Conservation (phyloP, 2,888 invertebrate species). For the Orthosia cruda region DNA sequence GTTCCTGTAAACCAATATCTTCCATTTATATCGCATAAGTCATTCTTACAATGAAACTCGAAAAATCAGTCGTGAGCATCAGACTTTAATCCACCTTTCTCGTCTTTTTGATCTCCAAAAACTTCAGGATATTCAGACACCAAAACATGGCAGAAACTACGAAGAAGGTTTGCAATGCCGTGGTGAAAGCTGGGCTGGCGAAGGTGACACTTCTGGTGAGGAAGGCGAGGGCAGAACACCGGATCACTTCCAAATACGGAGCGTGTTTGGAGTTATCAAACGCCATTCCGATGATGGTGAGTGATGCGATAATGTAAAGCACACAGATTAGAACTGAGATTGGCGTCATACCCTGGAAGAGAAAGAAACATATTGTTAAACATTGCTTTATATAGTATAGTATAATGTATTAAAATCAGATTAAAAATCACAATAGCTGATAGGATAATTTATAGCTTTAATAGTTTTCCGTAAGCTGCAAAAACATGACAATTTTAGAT, state of each 20-base stretch:
- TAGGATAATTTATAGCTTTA: neutral
- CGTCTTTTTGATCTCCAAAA: slow-evolving; percentile 91
- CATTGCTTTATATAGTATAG: neutral
- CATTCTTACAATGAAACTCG: slow-evolving; percentile 18
- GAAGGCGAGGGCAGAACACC: slow-evolving; percentile 93
- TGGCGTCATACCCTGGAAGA: slow-evolving; percentile 92
- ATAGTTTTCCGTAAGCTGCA: neutral
- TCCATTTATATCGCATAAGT: slow-evolving; percentile 21
- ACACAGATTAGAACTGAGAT: slow-evolving; percentile 92
- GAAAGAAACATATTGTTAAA: neutral
- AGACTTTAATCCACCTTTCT: slow-evolving; percentile 61
- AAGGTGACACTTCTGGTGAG: slow-evolving; percentile 84
- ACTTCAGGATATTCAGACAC: slow-evolving; percentile 92
- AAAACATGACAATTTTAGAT: neutral
- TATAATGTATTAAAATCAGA: too few species aligned
- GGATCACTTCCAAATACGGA: slow-evolving; percentile 92
- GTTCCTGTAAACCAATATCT: slow-evolving; percentile 8
- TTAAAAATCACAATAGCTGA: neutral
- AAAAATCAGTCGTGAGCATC: slow-evolving; percentile 50
- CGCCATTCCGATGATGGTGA: slow-evolving; percentile 94
- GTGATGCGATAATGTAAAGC: slow-evolving; percentile 93
- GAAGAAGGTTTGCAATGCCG: slow-evolving; percentile 91
- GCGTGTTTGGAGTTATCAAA: slow-evolving; percentile 93
- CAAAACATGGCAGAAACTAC: slow-evolving; percentile 93
- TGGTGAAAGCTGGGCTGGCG: slow-evolving; percentile 83